Evolutionary conservation across 1,140 invertebrate genomes (phyloP).

Genomic region (Ectropis grisescens): DNA sequence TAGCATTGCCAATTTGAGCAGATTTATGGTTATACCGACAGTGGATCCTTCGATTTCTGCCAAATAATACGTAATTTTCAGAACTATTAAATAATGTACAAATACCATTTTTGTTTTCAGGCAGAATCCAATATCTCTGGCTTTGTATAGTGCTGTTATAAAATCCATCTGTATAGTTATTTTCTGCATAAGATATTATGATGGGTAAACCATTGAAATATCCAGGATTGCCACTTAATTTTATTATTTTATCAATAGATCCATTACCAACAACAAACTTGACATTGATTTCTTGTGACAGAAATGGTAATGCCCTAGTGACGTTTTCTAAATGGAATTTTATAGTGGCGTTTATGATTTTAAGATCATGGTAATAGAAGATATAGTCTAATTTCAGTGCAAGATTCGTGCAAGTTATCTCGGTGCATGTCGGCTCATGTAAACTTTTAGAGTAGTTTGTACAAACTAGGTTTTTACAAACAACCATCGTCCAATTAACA

Average conservation of each 20-base stretch:
- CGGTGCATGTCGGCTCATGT: constrained; percentile 34
- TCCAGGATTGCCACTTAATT: constrained; percentile 46
- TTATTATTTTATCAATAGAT: constrained; percentile 22
- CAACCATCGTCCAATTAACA: constrained; percentile 34
- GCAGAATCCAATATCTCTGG: constrained; percentile 19
- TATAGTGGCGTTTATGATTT: constrained; percentile 32
- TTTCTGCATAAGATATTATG: constrained; percentile 26
- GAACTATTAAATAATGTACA: constrained; percentile 26
- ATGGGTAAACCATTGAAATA: constrained; percentile 34
- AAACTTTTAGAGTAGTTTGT: constrained; percentile 24
- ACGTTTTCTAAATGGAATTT: constrained; percentile 30
- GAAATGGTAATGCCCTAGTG: constrained; percentile 13
- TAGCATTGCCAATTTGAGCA: constrained; percentile 18
- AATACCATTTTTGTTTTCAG: constrained; percentile 28
- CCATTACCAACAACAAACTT: constrained; percentile 37
- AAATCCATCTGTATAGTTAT: constrained; percentile 38
- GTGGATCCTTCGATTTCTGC: constrained; percentile 34
- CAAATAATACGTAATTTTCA: constrained; percentile 33
- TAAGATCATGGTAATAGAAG: constrained; percentile 36
- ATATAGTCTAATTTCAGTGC: constrained; percentile 34
- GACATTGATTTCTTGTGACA: constrained; percentile 36
- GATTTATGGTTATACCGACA: constrained; percentile 21
- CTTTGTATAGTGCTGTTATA: constrained; percentile 20
- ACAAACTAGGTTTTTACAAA: constrained; percentile 27
- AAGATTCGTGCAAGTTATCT: constrained; percentile 33